phyloP scores from a whole-genome alignment of 2,888 invertebrate genomes.

The Caenorhabditis drosophilae region DNA sequence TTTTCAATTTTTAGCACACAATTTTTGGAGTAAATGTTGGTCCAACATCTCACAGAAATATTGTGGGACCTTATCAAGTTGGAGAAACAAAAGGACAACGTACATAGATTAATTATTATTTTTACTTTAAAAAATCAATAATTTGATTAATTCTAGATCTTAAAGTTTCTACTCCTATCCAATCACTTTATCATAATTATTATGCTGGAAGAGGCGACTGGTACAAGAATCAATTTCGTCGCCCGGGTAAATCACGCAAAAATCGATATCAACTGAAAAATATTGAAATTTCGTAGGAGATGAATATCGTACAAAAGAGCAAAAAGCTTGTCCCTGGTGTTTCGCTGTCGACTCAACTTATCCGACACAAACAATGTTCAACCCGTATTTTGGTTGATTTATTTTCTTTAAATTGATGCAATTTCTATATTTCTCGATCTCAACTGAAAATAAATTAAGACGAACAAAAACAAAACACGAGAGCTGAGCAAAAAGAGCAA shows the following conservation, averaged over 20 bases:
- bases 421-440: neutral
- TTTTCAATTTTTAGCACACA: slow-evolving; percentile 22
- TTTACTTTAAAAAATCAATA: too few relatives aligned
- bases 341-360: slow-evolving; percentile 47
- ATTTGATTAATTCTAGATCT: slow-evolving; percentile 19
- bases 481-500: too few relatives aligned
- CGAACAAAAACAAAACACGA: too few relatives aligned
- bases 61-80: slow-evolving; percentile 41
- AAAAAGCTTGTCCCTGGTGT: slow-evolving; percentile 59
- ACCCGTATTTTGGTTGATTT: slow-evolving; percentile 4
- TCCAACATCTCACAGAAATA: slow-evolving; percentile 29
- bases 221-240: slow-evolving; percentile 41
- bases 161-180: slow-evolving; percentile 34
- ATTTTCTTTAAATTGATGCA: neutral
- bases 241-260: slow-evolving; percentile 22
- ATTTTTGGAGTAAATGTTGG: slow-evolving; percentile 46
- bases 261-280: neutral
- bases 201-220: slow-evolving; percentile 44
- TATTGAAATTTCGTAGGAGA: slow-evolving; percentile 40
- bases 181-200: slow-evolving; percentile 40
- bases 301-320: slow-evolving; percentile 49
- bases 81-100: slow-evolving; percentile 40
- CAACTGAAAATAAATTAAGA: too few relatives aligned
- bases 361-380: slow-evolving; percentile 33
- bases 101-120: slow-evolving; percentile 11